Conservation (phyloP, 2,888 invertebrate species). For the Drosophila ustulata region DNA sequence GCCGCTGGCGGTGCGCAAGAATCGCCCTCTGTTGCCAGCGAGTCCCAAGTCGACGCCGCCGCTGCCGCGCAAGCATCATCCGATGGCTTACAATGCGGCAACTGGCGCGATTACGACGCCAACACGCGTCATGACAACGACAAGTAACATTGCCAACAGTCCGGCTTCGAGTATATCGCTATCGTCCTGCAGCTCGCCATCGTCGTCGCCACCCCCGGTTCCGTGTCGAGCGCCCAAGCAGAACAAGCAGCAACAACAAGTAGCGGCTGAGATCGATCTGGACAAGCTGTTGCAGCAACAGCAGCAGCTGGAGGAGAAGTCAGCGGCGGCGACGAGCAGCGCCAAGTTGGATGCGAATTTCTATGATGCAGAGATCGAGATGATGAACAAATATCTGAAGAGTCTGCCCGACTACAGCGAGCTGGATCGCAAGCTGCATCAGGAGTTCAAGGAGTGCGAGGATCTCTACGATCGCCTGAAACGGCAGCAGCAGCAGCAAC, state of each 20-base stretch:
- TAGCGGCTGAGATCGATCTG: constrained; percentile 65
- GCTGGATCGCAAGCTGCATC: constrained; percentile 84
- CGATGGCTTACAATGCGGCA: constrained; percentile 76
- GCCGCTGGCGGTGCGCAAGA: constrained; percentile 76
- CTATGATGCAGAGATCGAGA: constrained; percentile 85
- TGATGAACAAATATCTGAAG: constrained; percentile 85
- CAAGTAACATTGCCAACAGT: constrained; percentile 59
- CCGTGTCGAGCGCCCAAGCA: constrained; percentile 82
- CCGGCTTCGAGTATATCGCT: constrained; percentile 83
- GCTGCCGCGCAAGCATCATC: constrained; percentile 75
- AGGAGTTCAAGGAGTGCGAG: constrained; percentile 85
- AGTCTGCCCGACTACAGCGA: constrained; percentile 85
- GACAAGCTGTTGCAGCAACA: constrained; percentile 80
- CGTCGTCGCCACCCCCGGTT: constrained; percentile 83
- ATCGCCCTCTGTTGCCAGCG: constrained; percentile 66
- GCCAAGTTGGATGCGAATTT: constrained; percentile 83
- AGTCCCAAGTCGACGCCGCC: constrained; percentile 83
- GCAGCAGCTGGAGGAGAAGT: constrained; percentile 78
- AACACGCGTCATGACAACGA: constrained; percentile 65
- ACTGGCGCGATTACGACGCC: constrained; percentile 74
- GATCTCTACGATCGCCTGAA: constrained; percentile 84
- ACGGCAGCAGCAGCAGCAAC: constrained; percentile 76
- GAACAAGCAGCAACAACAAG: constrained; percentile 57
- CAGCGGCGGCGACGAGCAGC: constrained; percentile 72
- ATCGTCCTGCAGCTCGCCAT: constrained; percentile 83